Evolutionary conservation across 1,140 invertebrate species (phyloP).

Genomic region (Odontomachus brunneus): DNA sequence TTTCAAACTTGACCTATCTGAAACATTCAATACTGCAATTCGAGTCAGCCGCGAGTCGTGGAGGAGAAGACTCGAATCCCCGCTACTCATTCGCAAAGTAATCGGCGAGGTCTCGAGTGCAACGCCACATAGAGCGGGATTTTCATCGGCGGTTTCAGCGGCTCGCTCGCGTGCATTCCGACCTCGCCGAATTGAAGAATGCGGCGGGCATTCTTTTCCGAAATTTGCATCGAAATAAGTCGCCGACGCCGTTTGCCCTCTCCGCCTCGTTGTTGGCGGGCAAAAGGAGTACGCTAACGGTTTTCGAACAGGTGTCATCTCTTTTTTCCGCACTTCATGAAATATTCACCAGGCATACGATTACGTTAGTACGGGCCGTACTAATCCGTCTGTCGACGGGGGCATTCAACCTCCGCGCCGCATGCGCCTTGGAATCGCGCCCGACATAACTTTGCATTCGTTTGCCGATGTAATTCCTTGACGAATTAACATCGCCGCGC

Average conservation of each 20-base stretch:
- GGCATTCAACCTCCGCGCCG: slow-evolving; percentile 52
- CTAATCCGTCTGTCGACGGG: slow-evolving; percentile 73
- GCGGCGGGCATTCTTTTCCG: slow-evolving; percentile 65
- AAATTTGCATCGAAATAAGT: slow-evolving; percentile 82
- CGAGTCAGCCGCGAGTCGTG: too few species aligned
- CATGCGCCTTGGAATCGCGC: slow-evolving; percentile 63
- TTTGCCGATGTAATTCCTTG: slow-evolving; percentile 58
- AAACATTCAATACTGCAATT: too few species aligned
- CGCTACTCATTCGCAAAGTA: too few species aligned
- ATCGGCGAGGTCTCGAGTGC: background rate
- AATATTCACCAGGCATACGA: slow-evolving; percentile 82
- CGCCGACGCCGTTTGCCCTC: slow-evolving; percentile 69
- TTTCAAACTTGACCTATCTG: too few species aligned
- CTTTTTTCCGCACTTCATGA: slow-evolving; percentile 81
- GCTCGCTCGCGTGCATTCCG: slow-evolving; percentile 24
- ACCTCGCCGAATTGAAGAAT: slow-evolving; percentile 27
- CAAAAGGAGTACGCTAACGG: slow-evolving; percentile 80
- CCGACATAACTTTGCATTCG: slow-evolving; percentile 74
- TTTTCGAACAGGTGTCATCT: slow-evolving; percentile 82
- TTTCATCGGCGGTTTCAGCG: slow-evolving; percentile 12
- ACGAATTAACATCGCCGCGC: slow-evolving; percentile 61
- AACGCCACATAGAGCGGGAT: background rate
- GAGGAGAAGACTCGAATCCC: too few species aligned
- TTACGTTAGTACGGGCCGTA: slow-evolving; percentile 69
- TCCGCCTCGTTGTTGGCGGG: slow-evolving; percentile 63